Evolutionary conservation across 2,888 invertebrate genomes (phyloP).

Genomic region (Melipona beecheii): DNA sequence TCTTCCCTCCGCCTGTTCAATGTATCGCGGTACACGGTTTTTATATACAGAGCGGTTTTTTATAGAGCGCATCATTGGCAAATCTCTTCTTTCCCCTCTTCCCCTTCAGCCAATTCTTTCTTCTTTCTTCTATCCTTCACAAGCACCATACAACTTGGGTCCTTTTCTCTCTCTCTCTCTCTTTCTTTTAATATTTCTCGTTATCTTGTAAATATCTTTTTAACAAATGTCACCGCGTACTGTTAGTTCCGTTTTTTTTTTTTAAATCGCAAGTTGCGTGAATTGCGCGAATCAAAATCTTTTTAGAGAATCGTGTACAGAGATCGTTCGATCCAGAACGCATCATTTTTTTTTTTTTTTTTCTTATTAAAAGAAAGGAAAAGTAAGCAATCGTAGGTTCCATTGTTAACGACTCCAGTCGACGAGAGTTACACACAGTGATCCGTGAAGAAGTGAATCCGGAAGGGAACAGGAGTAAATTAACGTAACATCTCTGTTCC

Average conservation of each 20-base stretch:
- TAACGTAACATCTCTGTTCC: constrained; percentile 19
- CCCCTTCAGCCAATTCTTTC: neutral
- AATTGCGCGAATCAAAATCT: constrained; percentile 30
- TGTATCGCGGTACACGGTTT: neutral
- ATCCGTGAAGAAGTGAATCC: neutral
- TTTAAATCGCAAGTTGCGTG: constrained; percentile 2
- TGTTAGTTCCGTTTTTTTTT: constrained; percentile 2
- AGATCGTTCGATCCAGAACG: too few species aligned
- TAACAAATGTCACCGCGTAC: constrained; percentile 19
- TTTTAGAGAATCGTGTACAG: neutral
- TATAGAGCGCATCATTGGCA: neutral
- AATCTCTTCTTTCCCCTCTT: neutral
- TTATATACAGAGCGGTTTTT: neutral
- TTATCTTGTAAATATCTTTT: constrained; percentile 24
- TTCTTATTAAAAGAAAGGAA: constrained; percentile 3
- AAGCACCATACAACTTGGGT: constrained; percentile 2
- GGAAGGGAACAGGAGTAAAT: constrained; percentile 8
- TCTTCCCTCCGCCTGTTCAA: neutral
- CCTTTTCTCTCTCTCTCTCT: neutral
- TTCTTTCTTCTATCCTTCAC: neutral
- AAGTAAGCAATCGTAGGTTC: constrained; percentile 8
- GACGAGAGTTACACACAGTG: neutral
- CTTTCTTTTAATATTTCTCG: constrained; percentile 9
- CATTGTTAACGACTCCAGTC: constrained; percentile 21
- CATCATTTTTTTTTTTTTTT: neutral